Conservation (phyloP, 2,888 invertebrate species). For the Sialis fuliginosa region DNA sequence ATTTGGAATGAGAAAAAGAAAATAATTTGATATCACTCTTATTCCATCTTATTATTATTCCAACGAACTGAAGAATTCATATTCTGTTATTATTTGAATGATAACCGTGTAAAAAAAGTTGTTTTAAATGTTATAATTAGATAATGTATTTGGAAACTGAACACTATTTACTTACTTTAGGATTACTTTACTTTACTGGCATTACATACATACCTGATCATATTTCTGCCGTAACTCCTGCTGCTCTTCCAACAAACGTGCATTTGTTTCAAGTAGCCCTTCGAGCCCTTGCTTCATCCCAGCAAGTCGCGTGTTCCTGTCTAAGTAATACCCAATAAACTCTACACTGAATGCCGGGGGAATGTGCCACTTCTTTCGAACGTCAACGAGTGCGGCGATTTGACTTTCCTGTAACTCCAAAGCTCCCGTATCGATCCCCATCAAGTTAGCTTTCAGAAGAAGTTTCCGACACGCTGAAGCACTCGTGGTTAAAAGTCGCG, state of each 20-base stretch:
- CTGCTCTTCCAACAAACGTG: constrained; percentile 58
- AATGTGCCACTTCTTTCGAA: constrained; percentile 86
- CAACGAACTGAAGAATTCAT: too few relatives aligned
- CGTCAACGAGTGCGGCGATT: constrained; percentile 63
- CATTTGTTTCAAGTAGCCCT: constrained; percentile 56
- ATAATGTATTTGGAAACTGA: too few relatives aligned
- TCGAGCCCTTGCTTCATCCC: constrained; percentile 62
- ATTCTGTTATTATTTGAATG: too few relatives aligned
- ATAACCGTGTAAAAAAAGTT: too few relatives aligned
- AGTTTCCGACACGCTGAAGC: constrained; percentile 74
- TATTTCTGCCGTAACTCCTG: constrained; percentile 56
- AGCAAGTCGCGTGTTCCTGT: constrained; percentile 66
- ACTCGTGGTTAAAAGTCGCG: constrained; percentile 73
- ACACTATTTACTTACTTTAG: too few relatives aligned
- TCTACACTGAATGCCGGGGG: constrained; percentile 88
- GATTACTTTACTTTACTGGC: too few relatives aligned
- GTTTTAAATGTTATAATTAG: too few relatives aligned
- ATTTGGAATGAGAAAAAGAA: too few relatives aligned
- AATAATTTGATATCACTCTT: too few relatives aligned
- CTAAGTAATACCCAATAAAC: constrained; percentile 85
- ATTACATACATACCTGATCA: constrained; percentile 56
- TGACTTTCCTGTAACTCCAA: constrained; percentile 71
- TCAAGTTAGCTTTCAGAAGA: constrained; percentile 69
- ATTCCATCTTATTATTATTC: too few relatives aligned
- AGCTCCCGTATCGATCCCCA: constrained; percentile 73